phyloP scores from a whole-genome alignment of 1,140 invertebrate species.

The Pogonus chalceus region DNA sequence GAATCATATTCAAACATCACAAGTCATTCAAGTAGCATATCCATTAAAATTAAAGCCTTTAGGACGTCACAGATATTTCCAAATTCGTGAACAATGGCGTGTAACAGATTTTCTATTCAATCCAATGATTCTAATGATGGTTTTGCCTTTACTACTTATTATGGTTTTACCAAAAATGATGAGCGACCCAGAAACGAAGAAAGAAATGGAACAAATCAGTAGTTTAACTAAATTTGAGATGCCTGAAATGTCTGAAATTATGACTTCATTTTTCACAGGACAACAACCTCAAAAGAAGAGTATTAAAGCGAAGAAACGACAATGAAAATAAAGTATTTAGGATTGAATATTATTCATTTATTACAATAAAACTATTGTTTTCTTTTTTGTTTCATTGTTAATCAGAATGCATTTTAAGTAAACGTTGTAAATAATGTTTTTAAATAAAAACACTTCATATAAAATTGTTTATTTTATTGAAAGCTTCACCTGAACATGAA shows the following conservation, averaged over 20 bases:
- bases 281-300: constrained; percentile 49
- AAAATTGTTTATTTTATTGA: too few relatives aligned
- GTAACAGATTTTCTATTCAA: constrained; percentile 91
- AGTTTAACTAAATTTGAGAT: constrained; percentile 72
- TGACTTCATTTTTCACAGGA: constrained; percentile 69
- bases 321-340: constrained; percentile 31
- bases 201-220: constrained; percentile 85
- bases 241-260: constrained; percentile 84
- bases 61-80: constrained; percentile 82
- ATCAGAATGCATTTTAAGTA: too few relatives aligned
- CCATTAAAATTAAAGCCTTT: constrained; percentile 80
- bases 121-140: constrained; percentile 98
- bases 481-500: too few relatives aligned
- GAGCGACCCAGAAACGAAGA: constrained; percentile 90
- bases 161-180: constrained; percentile 93
- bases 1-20: constrained; percentile 86
- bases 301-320: constrained; percentile 57
- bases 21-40: constrained; percentile 80
- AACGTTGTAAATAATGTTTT: too few relatives aligned
- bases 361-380: too few relatives aligned
- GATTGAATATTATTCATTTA: not conserved
- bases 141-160: constrained; percentile 80
- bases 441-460: too few relatives aligned
- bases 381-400: too few relatives aligned
- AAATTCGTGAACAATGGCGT: constrained; percentile 88